A percentile compares a stretch with the other conserved stretches of the same genome.
These are phyloP conservation scores for Gymnothorax reevesii DNA, from an alignment of 2,797 vertebrate genomes.

Conservation along the genomic window DNA sequence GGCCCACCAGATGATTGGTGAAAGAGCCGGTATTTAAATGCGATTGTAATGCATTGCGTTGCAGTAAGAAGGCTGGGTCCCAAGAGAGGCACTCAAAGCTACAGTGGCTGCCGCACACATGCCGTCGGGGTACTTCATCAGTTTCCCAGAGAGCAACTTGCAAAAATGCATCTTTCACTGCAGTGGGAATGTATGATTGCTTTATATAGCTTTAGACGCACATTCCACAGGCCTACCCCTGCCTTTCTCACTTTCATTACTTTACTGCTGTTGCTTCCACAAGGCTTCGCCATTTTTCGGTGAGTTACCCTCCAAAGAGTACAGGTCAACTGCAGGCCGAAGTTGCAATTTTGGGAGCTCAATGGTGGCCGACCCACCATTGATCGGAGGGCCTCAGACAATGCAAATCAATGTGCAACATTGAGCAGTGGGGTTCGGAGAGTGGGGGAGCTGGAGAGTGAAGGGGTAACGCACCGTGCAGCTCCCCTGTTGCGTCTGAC, in stretches of 20 bases:
- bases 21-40: conserved; percentile 78
- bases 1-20: conserved; percentile 71
- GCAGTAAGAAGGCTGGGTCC: conserved; percentile 72
- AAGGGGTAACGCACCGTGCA: conserved; percentile 56
- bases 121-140: conserved; percentile 27
- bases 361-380: not conserved
- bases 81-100: conserved; percentile 70
- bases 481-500: conserved; percentile 61
- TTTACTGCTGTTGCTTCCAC: conserved; percentile 60
- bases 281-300: conserved; percentile 65
- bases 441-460: conserved; percentile 50
- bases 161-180: conserved; percentile 10
- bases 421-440: not conserved
- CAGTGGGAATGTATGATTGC: conserved; percentile 17
- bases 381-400: not conserved
- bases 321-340: not conserved
- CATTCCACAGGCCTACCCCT: not conserved
- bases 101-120: not conserved
- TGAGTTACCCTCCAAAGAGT: conserved; percentile 63
- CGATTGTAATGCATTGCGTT: conserved; percentile 74
- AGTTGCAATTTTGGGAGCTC: not conserved
- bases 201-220: conserved; percentile 14
- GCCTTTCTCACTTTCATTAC: conserved; percentile 34
- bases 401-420: conserved; percentile 70
- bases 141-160: conserved; percentile 11